These are phyloP conservation scores for Psilanteris sp. DNA, from an alignment of 1,140 invertebrate species.

Conservation along the genomic window DNA sequence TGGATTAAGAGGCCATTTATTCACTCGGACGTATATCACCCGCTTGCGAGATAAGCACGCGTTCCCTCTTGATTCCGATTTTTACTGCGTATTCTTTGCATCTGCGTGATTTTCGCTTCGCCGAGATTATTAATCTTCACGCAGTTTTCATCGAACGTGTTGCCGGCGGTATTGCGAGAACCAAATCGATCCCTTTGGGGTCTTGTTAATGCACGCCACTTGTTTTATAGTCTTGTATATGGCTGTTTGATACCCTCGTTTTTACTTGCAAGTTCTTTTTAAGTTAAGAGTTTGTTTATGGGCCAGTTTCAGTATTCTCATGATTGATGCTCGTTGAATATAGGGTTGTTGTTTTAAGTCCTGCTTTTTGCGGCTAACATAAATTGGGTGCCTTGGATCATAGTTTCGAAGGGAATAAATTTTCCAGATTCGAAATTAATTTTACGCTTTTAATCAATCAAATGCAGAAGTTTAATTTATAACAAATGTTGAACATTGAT, in stretches of 20 bases:
- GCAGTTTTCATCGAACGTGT: background rate
- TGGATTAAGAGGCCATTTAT: slow-evolving; percentile 67
- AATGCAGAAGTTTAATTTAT: too few species aligned
- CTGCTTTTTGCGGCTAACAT: background rate
- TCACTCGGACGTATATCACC: slow-evolving; percentile 55
- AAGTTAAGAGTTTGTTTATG: slow-evolving; percentile 7
- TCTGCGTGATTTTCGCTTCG: slow-evolving; percentile 38
- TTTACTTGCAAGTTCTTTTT: slow-evolving; percentile 1
- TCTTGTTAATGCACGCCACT: background rate
- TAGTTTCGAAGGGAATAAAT: too few species aligned
- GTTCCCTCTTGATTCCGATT: too few species aligned
- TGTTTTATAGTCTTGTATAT: slow-evolving; percentile 8
- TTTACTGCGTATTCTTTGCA: too few species aligned
- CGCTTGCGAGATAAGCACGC: slow-evolving; percentile 48
- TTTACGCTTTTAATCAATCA: too few species aligned
- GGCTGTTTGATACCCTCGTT: background rate
- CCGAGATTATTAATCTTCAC: slow-evolving; percentile 28
- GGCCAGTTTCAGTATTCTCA: slow-evolving; percentile 1
- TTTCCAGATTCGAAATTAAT: too few species aligned
- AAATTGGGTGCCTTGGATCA: background rate
- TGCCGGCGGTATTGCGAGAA: background rate
- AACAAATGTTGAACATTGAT: too few species aligned
- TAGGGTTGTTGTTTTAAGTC: slow-evolving; percentile 6
- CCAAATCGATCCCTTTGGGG: background rate
- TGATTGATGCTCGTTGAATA: slow-evolving; percentile 5